Base-by-base conservation (phyloP, 1,140 invertebrate genomes). In the Calliopsis andreniformis region DNA sequence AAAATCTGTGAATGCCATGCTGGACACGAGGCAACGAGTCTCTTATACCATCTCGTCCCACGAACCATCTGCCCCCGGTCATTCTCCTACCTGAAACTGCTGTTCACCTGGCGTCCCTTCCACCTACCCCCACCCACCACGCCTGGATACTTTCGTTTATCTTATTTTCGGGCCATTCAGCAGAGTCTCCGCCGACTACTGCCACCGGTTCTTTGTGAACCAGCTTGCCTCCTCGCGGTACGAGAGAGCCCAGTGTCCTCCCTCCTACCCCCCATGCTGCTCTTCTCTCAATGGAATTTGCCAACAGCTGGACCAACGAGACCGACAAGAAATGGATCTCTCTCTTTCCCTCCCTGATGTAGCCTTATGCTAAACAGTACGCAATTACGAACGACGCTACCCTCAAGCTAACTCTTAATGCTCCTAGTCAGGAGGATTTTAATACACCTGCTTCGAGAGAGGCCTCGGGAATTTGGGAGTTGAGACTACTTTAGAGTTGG, bases 121-220 rank as follows among this genome's bases (percentile, higher is more conserved):
- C n/a, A 35, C 73, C 45, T n/a, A n/a, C n/a, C 47, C 49, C 67
- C 66, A 55, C 69, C 70, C 28, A 51, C 10, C 71, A 61, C 53
- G 64, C 67, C 47, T 28, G 62, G 76, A 73, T 78, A 81, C 78
- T 86, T 83, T 85, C 78, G 81, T 86, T 86, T 80, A 86, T 86
- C 84, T 86, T 86, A 86, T 86, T 86, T 86, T 72, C 56, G 67
- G 20, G 23, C 84, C 85, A 86, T 86, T 86, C 84, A 86, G 62
- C 76, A 47, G n/a, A n/a, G 32, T n/a, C 51, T 43, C 62, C 42
- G 49, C 76, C 69, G 28, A 72, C 68, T 64, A 73, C 77, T 53
- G 80, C 81, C 82, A 84, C 81, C 77, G 71, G 77, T 83, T 83
- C 82, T 76, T 55, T 66, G 63, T 70, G 75, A 42, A 66, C 62